Conservation (phyloP, 2,113 vertebrate species). For the Dromaius novaehollandiae region DNA sequence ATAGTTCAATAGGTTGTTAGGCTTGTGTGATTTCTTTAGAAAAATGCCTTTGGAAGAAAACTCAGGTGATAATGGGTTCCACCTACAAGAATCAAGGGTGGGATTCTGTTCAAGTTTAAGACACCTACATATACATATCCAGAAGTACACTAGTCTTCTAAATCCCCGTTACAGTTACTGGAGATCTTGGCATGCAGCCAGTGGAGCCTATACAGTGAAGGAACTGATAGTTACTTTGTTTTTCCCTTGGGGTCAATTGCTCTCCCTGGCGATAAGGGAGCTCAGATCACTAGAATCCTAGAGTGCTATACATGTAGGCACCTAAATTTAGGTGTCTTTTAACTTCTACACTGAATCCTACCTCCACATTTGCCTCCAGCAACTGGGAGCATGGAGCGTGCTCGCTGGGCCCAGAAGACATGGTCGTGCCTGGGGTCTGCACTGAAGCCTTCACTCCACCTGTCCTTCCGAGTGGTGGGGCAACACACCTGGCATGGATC, state of each 20-base stretch:
- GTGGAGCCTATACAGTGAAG: background rate
- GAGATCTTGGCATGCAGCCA: background rate
- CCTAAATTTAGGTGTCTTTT: background rate
- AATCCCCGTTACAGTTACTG: background rate
- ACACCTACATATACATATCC: background rate
- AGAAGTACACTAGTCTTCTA: background rate
- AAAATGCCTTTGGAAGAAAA: background rate
- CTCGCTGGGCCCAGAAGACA: background rate
- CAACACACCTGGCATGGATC: background rate
- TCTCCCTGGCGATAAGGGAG: background rate
- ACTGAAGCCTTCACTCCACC: background rate
- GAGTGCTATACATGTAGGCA: background rate
- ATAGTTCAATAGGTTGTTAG: background rate
- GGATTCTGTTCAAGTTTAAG: background rate
- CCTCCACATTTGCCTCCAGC: background rate
- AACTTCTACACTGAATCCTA: background rate
- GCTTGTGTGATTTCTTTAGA: background rate
- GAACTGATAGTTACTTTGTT: background rate
- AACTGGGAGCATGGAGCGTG: background rate
- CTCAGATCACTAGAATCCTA: background rate
- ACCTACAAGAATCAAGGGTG: background rate
- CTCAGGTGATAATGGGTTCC: background rate
- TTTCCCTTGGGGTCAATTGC: background rate
- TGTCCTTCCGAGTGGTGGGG: background rate
- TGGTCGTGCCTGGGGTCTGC: background rate